These are phyloP conservation scores for Tetragonisca angustula DNA, from an alignment of 2,888 invertebrate genomes.

Conservation along the genomic window DNA sequence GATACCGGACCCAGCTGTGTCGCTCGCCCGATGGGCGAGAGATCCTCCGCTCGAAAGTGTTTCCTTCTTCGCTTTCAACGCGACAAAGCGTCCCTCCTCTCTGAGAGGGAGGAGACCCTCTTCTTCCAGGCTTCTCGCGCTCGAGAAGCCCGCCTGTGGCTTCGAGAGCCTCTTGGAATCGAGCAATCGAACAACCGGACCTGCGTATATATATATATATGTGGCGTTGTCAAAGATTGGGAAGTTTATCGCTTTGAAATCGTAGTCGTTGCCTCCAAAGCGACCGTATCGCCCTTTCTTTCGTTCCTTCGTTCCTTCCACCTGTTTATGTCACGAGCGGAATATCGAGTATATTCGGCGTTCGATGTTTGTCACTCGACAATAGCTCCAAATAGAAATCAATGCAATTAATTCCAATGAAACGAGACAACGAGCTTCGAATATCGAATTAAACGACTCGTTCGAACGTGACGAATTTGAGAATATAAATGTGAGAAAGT, in stretches of 20 bases:
- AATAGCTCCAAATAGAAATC: too few relatives aligned
- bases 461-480: too few relatives aligned
- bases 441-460: too few relatives aligned
- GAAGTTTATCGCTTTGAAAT: slow-evolving; percentile 34
- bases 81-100: neutral
- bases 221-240: slow-evolving; percentile 18
- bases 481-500: too few relatives aligned
- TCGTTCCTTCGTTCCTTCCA: neutral
- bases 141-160: slow-evolving; percentile 8
- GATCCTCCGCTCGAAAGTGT: slow-evolving; percentile 56
- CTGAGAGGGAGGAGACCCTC: neutral
- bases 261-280: neutral
- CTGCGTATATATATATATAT: neutral
- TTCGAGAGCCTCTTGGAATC: slow-evolving; percentile 21
- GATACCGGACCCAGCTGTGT: slow-evolving; percentile 52
- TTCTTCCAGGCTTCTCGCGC: neutral
- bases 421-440: too few relatives aligned
- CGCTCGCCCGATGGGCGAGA: slow-evolving; percentile 28
- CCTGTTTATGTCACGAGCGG: neutral
- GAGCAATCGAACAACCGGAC: slow-evolving; percentile 18
- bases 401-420: too few relatives aligned
- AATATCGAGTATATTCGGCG: neutral
- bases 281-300: neutral
- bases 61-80: slow-evolving; percentile 60
- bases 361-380: too few relatives aligned